These are phyloP conservation scores for Boleophthalmus pectinirostris DNA, from an alignment of 2,113 vertebrate genomes.

Conservation along the genomic window DNA sequence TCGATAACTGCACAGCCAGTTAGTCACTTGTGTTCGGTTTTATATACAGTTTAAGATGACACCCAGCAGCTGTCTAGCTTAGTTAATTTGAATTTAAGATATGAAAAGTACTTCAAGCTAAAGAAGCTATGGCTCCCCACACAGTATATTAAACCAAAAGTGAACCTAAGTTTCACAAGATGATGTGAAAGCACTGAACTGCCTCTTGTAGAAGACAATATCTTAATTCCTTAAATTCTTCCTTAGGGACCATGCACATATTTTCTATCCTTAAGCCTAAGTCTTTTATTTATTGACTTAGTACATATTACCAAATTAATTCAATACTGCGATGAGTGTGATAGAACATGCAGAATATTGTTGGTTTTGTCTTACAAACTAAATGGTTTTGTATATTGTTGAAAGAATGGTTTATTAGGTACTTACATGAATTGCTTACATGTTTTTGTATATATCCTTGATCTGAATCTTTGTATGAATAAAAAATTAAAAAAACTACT, in stretches of 20 bases:
- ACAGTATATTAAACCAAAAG: neutral
- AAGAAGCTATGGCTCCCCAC: neutral
- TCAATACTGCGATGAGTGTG: slow-evolving; percentile 5
- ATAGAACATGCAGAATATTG: neutral
- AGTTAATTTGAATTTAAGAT: neutral
- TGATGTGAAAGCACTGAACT: slow-evolving; percentile 9
- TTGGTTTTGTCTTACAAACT: slow-evolving; percentile 5
- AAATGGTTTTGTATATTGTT: slow-evolving; percentile 28
- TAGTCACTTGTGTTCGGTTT: neutral
- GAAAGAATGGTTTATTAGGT: slow-evolving; percentile 39
- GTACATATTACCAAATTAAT: neutral
- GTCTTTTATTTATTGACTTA: neutral
- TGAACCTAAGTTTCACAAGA: neutral
- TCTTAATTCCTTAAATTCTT: slow-evolving; percentile 17
- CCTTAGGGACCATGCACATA: slow-evolving; percentile 2
- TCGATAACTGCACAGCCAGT: neutral
- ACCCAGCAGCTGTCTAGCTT: neutral
- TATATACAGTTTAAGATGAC: neutral
- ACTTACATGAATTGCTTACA: slow-evolving; percentile 38
- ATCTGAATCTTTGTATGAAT: slow-evolving; percentile 36
- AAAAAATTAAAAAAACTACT: neutral
- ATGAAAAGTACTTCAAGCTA: neutral
- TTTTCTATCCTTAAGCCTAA: neutral
- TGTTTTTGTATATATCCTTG: slow-evolving; percentile 38
- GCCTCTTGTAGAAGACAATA: slow-evolving; percentile 64